A percentile compares a stretch with the other conserved stretches of the same genome.
These are phyloP conservation scores for Trachymyrmex septentrionalis DNA, from an alignment of 1,140 invertebrate genomes.

Conservation along the genomic window DNA sequence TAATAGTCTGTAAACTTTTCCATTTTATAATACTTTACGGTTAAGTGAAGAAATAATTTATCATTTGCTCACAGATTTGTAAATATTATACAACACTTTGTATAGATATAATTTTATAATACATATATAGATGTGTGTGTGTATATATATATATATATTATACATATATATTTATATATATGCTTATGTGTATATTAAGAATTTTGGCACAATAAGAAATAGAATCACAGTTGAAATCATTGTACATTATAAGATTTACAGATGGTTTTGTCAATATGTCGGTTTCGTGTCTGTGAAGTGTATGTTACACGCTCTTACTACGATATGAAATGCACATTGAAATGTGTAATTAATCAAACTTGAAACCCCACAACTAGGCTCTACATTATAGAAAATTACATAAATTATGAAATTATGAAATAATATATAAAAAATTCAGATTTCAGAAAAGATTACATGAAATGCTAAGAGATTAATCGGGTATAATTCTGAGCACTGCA, in stretches of 20 bases:
- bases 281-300: slow-evolving; percentile 62
- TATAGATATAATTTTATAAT: slow-evolving; percentile 74
- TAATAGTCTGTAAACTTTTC: slow-evolving; percentile 61
- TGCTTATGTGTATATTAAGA: slow-evolving; percentile 74
- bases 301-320: slow-evolving; percentile 60
- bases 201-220: slow-evolving; percentile 85
- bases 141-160: slow-evolving; percentile 49
- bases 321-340: slow-evolving; percentile 60
- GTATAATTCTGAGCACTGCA: slow-evolving; percentile 57
- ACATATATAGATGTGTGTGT: slow-evolving; percentile 61
- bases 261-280: slow-evolving; percentile 70
- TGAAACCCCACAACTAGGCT: slow-evolving; percentile 60
- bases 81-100: slow-evolving; percentile 75
- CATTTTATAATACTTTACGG: slow-evolving; percentile 68
- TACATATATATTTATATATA: slow-evolving; percentile 61
- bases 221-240: slow-evolving; percentile 86
- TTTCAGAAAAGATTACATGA: slow-evolving; percentile 57
- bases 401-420: slow-evolving; percentile 40
- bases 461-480: slow-evolving; percentile 41
- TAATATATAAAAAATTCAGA: slow-evolving; percentile 44
- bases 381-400: slow-evolving; percentile 66
- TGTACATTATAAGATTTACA: slow-evolving; percentile 83
- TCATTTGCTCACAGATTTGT: slow-evolving; percentile 67
- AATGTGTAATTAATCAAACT: slow-evolving; percentile 57
- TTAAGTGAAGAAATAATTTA: slow-evolving; percentile 74